Base-by-base conservation (phyloP, 2,113 vertebrate species). In the Clarias gariepinus region DNA sequence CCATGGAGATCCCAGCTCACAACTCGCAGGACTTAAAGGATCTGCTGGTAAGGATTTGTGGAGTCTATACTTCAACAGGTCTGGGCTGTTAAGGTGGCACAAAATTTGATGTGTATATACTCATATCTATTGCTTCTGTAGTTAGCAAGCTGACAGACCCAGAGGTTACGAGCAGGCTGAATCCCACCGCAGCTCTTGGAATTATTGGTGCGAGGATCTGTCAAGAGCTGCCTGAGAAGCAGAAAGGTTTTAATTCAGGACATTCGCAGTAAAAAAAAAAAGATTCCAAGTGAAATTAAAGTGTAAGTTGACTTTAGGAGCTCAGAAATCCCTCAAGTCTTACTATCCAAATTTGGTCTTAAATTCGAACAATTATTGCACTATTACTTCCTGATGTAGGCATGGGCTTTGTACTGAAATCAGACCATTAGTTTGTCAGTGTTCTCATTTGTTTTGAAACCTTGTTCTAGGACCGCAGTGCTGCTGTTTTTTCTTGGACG, bases 111-210 rank as follows among this genome's bases (percentile, higher is more conserved):
- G 33, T 36, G 1, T 36, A 36, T 1, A 36, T 36, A 36, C 33
- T 36, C 33, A 36, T 85, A 89, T 36, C 78, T 80, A 11, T 86
- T 19, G 60, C 33, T 76, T 63, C 47, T 76, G 41, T 86, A 83
- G 36, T 61, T 10, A 10, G 64, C 13, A 30, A 76, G 78, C 68
- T 66, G 83, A 82, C 63, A 83, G 66, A 79, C 78, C 74, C 86
- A 86, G 16, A 8, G 86, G 74, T 47, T 82, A 86, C 30, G 57
- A 73, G 73, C 57, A 8, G 47, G 55, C 55, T 52, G 23, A 47
- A 28, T 84, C 68, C 33, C 33, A 16, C 11, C 23, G 25, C 13
- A 74, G 9, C 21, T 73, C 21, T 61, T 33, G 33, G 6, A 11
- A 63, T 77, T 28, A 13, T 55, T 78, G 25, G 36, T 28, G 25